Conservation (phyloP, 2,797 vertebrate species). For the Sebastes oblongus region DNA sequence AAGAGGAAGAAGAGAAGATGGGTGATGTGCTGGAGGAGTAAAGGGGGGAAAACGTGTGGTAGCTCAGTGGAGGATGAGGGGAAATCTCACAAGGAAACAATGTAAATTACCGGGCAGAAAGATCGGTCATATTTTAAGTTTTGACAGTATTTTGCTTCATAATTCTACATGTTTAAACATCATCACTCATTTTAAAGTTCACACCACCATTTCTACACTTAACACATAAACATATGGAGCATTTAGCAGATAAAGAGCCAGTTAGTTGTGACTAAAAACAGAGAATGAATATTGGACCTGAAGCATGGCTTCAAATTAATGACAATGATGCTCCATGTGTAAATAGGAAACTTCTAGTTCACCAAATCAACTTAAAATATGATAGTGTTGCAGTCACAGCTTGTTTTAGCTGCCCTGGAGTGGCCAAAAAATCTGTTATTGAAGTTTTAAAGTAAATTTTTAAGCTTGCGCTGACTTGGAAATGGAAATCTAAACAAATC, state of each 20-base stretch:
- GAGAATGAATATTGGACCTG: neutral
- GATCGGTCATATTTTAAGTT: neutral
- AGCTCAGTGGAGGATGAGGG: conserved; percentile 9
- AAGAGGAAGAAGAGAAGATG: neutral
- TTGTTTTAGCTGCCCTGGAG: neutral
- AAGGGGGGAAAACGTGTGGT: neutral
- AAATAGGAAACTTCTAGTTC: neutral
- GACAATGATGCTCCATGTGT: neutral
- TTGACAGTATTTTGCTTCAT: neutral
- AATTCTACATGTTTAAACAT: neutral
- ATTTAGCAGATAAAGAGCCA: neutral
- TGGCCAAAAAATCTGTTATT: neutral
- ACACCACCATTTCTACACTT: neutral
- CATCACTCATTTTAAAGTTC: neutral
- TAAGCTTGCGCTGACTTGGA: neutral
- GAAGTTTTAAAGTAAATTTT: neutral
- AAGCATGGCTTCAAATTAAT: neutral
- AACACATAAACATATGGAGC: too few species aligned
- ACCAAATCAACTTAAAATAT: neutral
- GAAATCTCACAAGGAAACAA: neutral
- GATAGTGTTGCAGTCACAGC: neutral
- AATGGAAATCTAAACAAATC: neutral
- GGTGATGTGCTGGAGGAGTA: neutral
- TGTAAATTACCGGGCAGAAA: neutral
- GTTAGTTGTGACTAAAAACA: neutral